These are phyloP conservation scores for Lophius piscatorius DNA, from an alignment of 2,113 vertebrate genomes.

Conservation along the genomic window DNA sequence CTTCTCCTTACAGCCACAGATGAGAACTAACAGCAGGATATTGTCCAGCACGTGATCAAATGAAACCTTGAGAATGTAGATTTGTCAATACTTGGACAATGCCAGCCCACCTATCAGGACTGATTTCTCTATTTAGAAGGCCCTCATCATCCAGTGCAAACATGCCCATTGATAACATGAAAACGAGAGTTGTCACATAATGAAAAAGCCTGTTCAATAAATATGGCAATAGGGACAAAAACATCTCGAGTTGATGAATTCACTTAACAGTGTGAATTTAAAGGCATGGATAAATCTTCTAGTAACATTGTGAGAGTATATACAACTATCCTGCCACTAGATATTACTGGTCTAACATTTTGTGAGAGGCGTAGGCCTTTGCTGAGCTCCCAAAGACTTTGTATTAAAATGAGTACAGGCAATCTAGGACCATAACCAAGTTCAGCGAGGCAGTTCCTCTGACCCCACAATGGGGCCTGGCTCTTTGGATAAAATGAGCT, in stretches of 20 bases:
- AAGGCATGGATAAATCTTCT: conserved; percentile 34
- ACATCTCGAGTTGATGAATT: conserved; percentile 27
- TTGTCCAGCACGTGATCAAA: conserved; percentile 4
- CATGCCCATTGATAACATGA: conserved; percentile 7
- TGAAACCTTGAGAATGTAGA: conserved; percentile 5
- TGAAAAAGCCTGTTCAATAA: conserved; percentile 13
- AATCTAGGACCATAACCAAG: conserved; percentile 11
- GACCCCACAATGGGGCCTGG: conserved; percentile 31
- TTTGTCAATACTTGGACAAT: conserved; percentile 27
- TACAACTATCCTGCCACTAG: conserved; percentile 19
- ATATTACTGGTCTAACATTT: conserved; percentile 25
- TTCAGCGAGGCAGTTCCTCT: conserved; percentile 22
- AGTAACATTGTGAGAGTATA: conserved; percentile 24
- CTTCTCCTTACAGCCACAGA: conserved; percentile 47
- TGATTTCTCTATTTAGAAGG: conserved; percentile 26
- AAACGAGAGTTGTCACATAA: conserved; percentile 14
- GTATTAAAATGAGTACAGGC: conserved; percentile 22
- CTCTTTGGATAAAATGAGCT: conserved; percentile 17
- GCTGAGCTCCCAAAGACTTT: conserved; percentile 22
- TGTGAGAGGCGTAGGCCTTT: conserved; percentile 28
- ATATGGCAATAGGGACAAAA: conserved; percentile 18
- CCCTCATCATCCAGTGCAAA: conserved; percentile 30
- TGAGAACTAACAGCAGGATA: conserved; percentile 42
- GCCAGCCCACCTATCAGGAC: conserved; percentile 1
- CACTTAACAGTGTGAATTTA: conserved; percentile 16